A percentile compares a stretch with the other conserved stretches of the same genome.
Conservation (phyloP, 2,113 vertebrate genomes). For the Oreotrochilus melanogaster region DNA sequence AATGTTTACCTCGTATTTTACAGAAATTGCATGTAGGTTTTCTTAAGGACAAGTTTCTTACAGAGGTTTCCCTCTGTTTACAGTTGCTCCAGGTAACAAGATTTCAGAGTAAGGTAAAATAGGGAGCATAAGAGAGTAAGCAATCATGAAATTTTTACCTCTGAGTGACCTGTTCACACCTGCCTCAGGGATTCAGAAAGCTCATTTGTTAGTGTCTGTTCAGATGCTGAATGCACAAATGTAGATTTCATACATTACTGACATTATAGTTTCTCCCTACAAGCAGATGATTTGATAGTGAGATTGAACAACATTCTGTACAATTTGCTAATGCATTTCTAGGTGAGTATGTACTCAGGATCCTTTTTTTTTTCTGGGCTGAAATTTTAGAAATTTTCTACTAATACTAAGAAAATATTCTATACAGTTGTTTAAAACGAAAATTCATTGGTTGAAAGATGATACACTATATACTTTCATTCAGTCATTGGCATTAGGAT, state of each 20-base stretch:
- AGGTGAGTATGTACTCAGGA: background rate
- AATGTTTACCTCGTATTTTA: background rate
- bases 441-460: background rate
- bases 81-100: background rate
- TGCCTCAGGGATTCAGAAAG: background rate
- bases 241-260: background rate
- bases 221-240: background rate
- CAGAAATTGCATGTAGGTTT: background rate
- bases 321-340: background rate
- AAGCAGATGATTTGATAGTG: background rate
- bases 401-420: background rate
- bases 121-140: rapidly evolving
- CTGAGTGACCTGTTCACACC: background rate
- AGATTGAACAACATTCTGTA: background rate
- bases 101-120: background rate
- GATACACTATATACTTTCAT: background rate
- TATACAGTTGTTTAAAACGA: background rate
- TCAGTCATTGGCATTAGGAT: background rate
- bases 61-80: background rate
- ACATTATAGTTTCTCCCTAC: background rate
- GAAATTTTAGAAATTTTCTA: background rate
- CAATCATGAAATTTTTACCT: background rate
- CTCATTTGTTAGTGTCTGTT: background rate
- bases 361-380: background rate
- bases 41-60: background rate